These are phyloP conservation scores for Morelia viridis DNA, from an alignment of 2,797 vertebrate genomes.

Conservation along the genomic window DNA sequence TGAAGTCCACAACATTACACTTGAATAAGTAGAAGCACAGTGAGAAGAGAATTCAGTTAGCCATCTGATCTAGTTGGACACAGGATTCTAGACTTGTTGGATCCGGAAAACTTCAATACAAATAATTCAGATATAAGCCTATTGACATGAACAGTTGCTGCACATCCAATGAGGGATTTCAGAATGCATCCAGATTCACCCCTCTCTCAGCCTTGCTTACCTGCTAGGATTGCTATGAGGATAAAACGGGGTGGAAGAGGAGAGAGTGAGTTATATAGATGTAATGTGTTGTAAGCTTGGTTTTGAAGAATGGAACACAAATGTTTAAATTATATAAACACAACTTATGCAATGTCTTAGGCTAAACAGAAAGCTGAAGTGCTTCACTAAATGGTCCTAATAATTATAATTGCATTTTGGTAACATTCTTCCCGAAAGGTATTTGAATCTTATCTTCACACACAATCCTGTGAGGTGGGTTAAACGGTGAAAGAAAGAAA, in stretches of 20 bases:
- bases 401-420: conserved; percentile 2
- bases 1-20: not conserved
- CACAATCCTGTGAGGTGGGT: not conserved
- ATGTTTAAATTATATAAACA: not conserved
- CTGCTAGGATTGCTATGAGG: not conserved
- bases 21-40: not conserved
- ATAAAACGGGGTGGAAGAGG: not conserved
- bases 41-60: not conserved
- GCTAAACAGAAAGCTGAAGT: not conserved
- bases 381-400: not conserved
- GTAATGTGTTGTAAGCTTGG: not conserved
- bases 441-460: not conserved
- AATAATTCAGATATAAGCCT: not conserved
- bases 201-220: not conserved
- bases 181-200: not conserved
- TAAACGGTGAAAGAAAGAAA: not conserved
- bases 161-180: not conserved
- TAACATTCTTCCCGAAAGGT: not conserved
- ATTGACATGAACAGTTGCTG: not conserved
- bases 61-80: not conserved
- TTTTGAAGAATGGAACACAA: not conserved
- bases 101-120: not conserved
- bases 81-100: not conserved
- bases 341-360: not conserved
- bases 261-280: not conserved